Evolutionary conservation across 2,888 invertebrate species (phyloP).

Genomic region (Ferdinandea cuprea): DNA sequence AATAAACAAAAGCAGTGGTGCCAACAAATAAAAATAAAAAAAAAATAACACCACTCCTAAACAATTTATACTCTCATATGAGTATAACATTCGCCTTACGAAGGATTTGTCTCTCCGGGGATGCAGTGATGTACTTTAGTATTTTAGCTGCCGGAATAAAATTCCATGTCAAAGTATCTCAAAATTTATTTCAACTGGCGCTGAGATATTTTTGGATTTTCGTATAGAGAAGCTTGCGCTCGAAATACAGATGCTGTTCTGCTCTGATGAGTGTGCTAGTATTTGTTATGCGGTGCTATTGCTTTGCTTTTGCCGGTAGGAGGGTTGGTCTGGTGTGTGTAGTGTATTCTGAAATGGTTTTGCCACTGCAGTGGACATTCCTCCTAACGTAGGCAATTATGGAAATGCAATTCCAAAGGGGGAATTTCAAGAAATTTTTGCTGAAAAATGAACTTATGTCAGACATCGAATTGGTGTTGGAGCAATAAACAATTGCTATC

Average conservation of each 20-base stretch:
- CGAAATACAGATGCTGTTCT: constrained; percentile 6
- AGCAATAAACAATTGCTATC: neutral
- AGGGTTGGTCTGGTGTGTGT: neutral
- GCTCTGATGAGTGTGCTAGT: neutral
- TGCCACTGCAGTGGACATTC: constrained; percentile 53
- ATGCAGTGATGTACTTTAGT: constrained; percentile 57
- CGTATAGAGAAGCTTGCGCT: constrained; percentile 3
- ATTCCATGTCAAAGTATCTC: constrained; percentile 71
- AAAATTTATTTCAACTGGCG: constrained; percentile 62
- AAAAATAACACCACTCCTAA: constrained; percentile 38
- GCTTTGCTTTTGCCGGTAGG: neutral
- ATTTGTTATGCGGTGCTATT: neutral
- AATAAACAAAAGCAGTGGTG: neutral
- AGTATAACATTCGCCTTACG: constrained; percentile 43
- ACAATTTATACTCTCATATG: constrained; percentile 54
- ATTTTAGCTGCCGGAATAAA: constrained; percentile 65
- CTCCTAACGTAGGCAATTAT: constrained; percentile 48
- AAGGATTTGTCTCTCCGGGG: constrained; percentile 58
- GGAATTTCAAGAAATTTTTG: constrained; percentile 42
- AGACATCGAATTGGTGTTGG: constrained; percentile 1
- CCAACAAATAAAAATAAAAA: constrained; percentile 8
- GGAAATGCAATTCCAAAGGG: constrained; percentile 60
- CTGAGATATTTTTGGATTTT: constrained; percentile 43
- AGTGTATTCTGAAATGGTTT: constrained; percentile 29
- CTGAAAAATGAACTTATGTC: constrained; percentile 40